Base-by-base conservation (phyloP, 1,140 invertebrate species). In the Colletes gigas region DNA sequence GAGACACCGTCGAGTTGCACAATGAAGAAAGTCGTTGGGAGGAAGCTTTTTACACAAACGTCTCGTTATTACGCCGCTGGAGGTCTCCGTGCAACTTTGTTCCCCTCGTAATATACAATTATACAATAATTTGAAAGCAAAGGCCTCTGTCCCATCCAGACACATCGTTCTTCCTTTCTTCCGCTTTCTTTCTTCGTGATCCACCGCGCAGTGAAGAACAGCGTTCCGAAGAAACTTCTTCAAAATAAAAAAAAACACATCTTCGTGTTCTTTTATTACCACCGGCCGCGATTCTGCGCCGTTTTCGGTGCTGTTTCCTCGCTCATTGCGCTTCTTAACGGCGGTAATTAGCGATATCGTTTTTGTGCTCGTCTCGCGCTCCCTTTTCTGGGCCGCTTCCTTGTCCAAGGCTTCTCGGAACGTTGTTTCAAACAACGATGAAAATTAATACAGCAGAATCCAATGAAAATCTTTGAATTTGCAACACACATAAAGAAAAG, bases 111-210 rank as follows among this genome's bases (percentile, higher is more conserved):
- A 92, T 90, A 88, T 91, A 91, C 90, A 91, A 91, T 92, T 91
- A 91, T 89, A 88, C 82, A 88, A 91, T 91, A 92, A 91, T 92
- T 91, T 89, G 84, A 90, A 91, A 90, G 86, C 85, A 88, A 90
- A 87, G 81, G 71, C 82, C 66, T 59, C 21, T 79, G 62, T 78
- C 69, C 70, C 73, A 70, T 54, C 39, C 74, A n/a, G 39, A 65
- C 80, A 19, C 19, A 15, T 62, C 41, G 30, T 59, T 70, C 68
- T 80, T 44, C 19, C 19, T 62, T 80, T 76, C 76, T 72, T 80
- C 60, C 39, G 72, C 50, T 67, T 72, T 41, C 67, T 76, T 57
- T 30, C 55, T 12, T 1, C 47, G 55, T 52, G 68, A 55, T 52
- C 14, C 17, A 6, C 17, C 9, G 15, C 65, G 12, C 4, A 9